Percentiles rank a stretch among this genome's conserved stretches.
phyloP scores from a whole-genome alignment of 2,888 invertebrate species.

The Pimpla rufipes region DNA sequence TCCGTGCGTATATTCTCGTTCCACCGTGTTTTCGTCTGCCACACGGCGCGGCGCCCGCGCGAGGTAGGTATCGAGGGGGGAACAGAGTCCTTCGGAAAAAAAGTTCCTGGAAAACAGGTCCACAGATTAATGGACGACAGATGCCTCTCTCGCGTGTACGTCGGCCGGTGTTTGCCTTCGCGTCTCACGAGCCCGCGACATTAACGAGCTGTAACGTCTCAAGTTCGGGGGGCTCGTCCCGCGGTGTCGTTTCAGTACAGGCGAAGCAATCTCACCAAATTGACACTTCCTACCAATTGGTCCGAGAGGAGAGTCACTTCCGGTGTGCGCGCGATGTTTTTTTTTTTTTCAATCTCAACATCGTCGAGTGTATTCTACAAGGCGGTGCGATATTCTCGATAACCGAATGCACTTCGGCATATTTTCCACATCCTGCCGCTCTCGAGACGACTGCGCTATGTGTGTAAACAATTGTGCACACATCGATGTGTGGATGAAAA shows the following conservation, averaged over 20 bases:
- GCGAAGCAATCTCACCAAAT: constrained; percentile 17
- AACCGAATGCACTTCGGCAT: not conserved
- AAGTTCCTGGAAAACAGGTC: too few species aligned
- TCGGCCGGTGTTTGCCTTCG: not conserved
- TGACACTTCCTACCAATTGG: constrained; percentile 12
- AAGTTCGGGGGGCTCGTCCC: not conserved
- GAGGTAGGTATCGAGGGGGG: too few species aligned
- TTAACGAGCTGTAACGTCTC: not conserved
- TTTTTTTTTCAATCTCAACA: not conserved
- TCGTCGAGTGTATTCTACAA: not conserved
- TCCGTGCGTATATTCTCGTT: not conserved
- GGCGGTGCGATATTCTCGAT: not conserved
- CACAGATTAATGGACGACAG: too few species aligned
- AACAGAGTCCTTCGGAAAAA: too few species aligned
- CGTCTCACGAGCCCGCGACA: not conserved
- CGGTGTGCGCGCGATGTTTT: not conserved
- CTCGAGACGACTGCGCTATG: constrained; percentile 9
- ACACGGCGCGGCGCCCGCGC: constrained; percentile 28
- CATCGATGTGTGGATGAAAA: not conserved
- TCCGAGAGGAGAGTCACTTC: not conserved
- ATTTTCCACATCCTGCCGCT: constrained; percentile 14
- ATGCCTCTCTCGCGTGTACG: too few species aligned
- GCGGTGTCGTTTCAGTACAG: constrained; percentile 9
- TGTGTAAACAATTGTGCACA: not conserved
- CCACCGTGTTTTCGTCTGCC: constrained; percentile 27